Evolutionary conservation across 2,113 vertebrate species (phyloP), one percentile per base, ranked within the genome.

Genomic region (Otocyon megalotis): DNA sequence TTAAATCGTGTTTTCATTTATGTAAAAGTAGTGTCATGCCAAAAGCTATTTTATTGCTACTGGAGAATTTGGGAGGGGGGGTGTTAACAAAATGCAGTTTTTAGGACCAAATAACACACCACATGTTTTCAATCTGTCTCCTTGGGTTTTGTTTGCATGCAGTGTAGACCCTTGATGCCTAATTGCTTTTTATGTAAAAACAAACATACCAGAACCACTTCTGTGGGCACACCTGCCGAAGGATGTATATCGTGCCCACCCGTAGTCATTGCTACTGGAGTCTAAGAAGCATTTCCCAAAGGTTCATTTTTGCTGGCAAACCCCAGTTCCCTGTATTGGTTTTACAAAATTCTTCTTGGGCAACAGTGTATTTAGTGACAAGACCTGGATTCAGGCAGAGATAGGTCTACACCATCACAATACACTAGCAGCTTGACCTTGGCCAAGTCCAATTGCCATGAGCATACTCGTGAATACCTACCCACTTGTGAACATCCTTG

Each of bases 1-100:
- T 84, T 63, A 60, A 93, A 60, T 95, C 88, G 10, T 48, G 43
- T 26, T 81, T 77, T 94, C 63, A 50, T 58, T 28, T 43, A 22
- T 8, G 28, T 35, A 54, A 91, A 88, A 96, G 60, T 16, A 11
- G 60, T 10, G 20, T 43, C 48, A 14, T 32, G 53, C 35, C 67
- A 19, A 43, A 88, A 92, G 76, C 69, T 24, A 8, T 81, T 71
- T 76, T n/a, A 77, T 77, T 28, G 3, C 63, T 50, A 0, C 56
- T 48, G 35, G 17, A 93, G 84, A 96, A 35, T 32, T 54, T 16
- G 12, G 74, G 62, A 26, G 20, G 10, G 26, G 43, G 13, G 15
- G n/a, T 3, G 48, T 26, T n/a, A 53, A 79, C 37, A 62, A 81
- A 77, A 80, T 32, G 17, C 20, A 24, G 15, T 50, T 80, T 90